A percentile compares a stretch with the other conserved stretches of the same genome.
These are phyloP conservation scores for Centruroides vittatus DNA, from an alignment of 1,140 invertebrate species.

Conservation along the genomic window DNA sequence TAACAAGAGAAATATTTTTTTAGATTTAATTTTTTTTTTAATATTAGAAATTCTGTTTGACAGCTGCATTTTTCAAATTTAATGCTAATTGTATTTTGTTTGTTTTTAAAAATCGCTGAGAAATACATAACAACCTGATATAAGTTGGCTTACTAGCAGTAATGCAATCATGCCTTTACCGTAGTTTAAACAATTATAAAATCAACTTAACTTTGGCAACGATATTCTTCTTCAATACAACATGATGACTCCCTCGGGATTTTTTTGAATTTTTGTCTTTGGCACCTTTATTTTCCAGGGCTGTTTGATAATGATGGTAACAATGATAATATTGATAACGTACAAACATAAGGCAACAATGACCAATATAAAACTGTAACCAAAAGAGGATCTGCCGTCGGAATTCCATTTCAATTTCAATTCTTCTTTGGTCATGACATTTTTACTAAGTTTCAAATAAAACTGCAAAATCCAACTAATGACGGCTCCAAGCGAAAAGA, in stretches of 20 bases:
- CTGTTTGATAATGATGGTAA: slow-evolving; percentile 48
- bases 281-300: slow-evolving; percentile 39
- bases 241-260: slow-evolving; percentile 70
- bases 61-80: too few species aligned
- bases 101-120: too few species aligned
- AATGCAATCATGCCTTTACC: too few species aligned
- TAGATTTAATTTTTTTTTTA: too few species aligned
- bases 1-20: too few species aligned
- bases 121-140: too few species aligned
- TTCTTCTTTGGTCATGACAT: slow-evolving; percentile 60
- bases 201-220: too few species aligned
- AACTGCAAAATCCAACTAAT: slow-evolving; percentile 60
- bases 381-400: slow-evolving; percentile 47
- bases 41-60: too few species aligned
- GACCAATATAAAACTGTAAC: slow-evolving; percentile 68
- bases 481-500: slow-evolving; percentile 49
- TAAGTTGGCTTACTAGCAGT: too few species aligned
- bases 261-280: slow-evolving; percentile 44
- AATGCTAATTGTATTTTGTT: too few species aligned
- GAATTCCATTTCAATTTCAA: slow-evolving; percentile 55
- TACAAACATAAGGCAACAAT: slow-evolving; percentile 50
- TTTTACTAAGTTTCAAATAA: slow-evolving; percentile 52
- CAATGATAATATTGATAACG: slow-evolving; percentile 56
- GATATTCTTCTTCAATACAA: slow-evolving; percentile 41
- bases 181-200: too few species aligned